Evolutionary conservation across 2,888 invertebrate genomes (phyloP), one percentile per base, ranked within the genome.

Genomic region (Netelia inedita): DNA sequence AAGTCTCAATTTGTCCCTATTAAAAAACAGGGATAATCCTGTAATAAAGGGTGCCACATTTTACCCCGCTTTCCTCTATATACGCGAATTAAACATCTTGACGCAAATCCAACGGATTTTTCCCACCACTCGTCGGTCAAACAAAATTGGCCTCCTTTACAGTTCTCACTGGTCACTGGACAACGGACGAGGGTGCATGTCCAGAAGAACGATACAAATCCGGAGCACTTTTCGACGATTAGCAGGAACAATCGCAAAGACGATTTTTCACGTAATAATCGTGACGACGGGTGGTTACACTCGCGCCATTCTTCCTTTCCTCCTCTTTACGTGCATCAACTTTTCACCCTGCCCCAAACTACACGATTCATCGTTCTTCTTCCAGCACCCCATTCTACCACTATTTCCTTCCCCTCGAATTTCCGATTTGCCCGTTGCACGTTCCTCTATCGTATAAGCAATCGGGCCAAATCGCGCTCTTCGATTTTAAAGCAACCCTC

Each of bases 401-500:
- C 9, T 23, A 14, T 61, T 65, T 57, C 71, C 63, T 57, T 46
- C 53, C 55, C 23, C 57, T 59, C 65, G 73, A 28, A 82, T 79
- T 85, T 85, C 85, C 85, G 85, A 82, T 82, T 85, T 69, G 82
- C 65, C 55, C 76, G 50, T 10, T 63, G 79, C 55, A 72, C 71
- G 63, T 71, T 61, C 61, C 46, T 19, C 65, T 21, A 21, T 16
- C 53, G n/a, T 63, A 10, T 46, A 65, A 19, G 16, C 14, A 35
- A 28, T 50, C 76, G 76, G 75, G 87, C 87, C 86, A 87, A 91
- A 88, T 90, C 88, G 86, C 87, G 50, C 82, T 89, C 87, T 89
- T 88, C 83, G 89, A 86, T 92, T 92, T 90, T 91, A 93, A 87
- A 92, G 89, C 57, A 41, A 63, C 63, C 71, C 53, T 63, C 28